Evolutionary conservation across 1,140 invertebrate species (phyloP).

Genomic region (Latrodectus geometricus): DNA sequence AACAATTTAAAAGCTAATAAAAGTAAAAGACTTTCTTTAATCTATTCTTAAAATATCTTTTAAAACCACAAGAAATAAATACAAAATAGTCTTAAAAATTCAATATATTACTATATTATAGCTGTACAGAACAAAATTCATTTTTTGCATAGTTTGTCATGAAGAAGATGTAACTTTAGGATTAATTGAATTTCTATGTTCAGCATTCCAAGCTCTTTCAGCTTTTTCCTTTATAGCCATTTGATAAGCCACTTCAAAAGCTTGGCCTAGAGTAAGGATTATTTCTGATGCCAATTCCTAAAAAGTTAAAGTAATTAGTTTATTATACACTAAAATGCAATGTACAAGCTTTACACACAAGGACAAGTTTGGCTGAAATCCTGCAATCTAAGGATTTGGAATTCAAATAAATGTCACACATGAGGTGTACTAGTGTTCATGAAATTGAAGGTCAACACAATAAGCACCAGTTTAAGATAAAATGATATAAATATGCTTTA

Average conservation of each 20-base stretch:
- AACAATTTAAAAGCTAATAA: no score
- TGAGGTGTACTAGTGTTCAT: no score
- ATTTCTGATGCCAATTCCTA: constrained; percentile 97
- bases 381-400: no score
- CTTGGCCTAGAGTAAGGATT: constrained; percentile 94
- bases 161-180: constrained; percentile 1
- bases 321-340: no score
- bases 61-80: neutral
- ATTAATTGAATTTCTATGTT: constrained; percentile 30
- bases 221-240: constrained; percentile 81
- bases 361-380: no score
- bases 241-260: constrained; percentile 98
- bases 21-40: no score
- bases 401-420: no score
- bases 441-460: no score
- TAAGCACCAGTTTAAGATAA: no score
- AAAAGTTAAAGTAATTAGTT: constrained; percentile 23
- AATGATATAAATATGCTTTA: no score
- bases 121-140: neutral
- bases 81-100: neutral
- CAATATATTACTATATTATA: neutral
- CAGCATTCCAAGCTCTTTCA: constrained; percentile 41
- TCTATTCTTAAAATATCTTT: no score
- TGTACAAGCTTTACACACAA: no score
- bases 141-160: constrained; percentile 11